Evolutionary conservation across 2,113 vertebrate species (phyloP).

Genomic region (Sphyrna mokarran): DNA sequence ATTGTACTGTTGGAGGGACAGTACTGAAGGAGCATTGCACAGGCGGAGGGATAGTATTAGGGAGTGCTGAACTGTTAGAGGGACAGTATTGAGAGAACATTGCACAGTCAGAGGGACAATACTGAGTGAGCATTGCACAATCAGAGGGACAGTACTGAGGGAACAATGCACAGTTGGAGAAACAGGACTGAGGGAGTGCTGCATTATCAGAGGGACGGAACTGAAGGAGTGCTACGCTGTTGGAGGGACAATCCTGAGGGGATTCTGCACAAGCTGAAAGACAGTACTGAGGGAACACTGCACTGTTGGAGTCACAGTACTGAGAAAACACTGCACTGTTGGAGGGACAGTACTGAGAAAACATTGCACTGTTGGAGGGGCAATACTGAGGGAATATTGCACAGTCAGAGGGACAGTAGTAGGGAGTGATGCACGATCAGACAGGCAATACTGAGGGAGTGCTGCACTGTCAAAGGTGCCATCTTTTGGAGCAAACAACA

Average conservation of each 20-base stretch:
- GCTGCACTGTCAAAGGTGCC: background rate
- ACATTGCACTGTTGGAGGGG: background rate
- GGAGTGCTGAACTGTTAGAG: background rate
- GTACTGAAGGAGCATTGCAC: background rate
- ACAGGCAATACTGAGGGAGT: background rate
- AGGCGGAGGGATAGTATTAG: background rate
- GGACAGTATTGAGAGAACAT: background rate
- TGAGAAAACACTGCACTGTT: background rate
- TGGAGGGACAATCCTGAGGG: too few relatives aligned
- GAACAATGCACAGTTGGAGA: background rate
- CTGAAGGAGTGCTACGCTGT: too few relatives aligned
- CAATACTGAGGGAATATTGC: background rate
- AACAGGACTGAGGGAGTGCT: too few relatives aligned
- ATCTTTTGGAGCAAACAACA: background rate
- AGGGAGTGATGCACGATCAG: background rate
- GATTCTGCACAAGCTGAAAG: background rate
- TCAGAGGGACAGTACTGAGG: background rate
- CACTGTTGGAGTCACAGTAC: background rate
- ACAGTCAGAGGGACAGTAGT: background rate
- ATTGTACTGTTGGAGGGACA: background rate
- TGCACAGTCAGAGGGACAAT: background rate
- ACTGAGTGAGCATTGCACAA: background rate
- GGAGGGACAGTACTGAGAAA: background rate
- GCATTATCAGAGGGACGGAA: too few relatives aligned
- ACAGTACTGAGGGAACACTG: background rate